Conservation (phyloP, 1,140 invertebrate genomes). For the Samia ricini region DNA sequence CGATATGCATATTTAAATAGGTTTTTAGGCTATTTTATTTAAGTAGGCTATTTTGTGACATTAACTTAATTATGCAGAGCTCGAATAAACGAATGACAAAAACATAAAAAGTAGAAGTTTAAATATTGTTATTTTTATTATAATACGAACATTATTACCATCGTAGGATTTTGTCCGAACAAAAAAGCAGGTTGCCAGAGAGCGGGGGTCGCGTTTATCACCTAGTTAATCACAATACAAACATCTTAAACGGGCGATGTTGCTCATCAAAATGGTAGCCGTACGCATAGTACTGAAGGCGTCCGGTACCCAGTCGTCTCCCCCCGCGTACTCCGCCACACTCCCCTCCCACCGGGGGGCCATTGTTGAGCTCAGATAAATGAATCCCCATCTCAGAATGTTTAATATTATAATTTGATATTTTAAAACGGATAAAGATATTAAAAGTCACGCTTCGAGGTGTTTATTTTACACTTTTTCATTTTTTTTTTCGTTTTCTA, state of each 20-base stretch:
- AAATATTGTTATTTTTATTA: too few species aligned
- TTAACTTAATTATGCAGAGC: too few species aligned
- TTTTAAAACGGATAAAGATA: conserved; percentile 71
- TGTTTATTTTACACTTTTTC: conserved; percentile 59
- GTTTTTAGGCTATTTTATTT: too few species aligned
- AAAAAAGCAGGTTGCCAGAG: background rate
- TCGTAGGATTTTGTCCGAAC: background rate
- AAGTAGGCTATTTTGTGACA: too few species aligned
- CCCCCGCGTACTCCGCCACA: background rate
- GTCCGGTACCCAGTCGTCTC: too few species aligned
- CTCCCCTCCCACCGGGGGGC: conserved; percentile 40
- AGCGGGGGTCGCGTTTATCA: conserved; percentile 9
- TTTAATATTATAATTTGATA: conserved; percentile 74
- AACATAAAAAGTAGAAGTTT: too few species aligned
- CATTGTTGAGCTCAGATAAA: conserved; percentile 59
- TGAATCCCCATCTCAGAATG: conserved; percentile 49
- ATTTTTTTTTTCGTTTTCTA: too few species aligned
- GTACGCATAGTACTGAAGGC: background rate
- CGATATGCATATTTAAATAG: too few species aligned
- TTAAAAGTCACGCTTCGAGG: conserved; percentile 63
- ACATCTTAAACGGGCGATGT: background rate
- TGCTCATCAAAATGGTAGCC: background rate
- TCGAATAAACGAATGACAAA: too few species aligned
- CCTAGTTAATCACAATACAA: conserved; percentile 9
- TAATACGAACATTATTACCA: too few species aligned